phyloP scores from a whole-genome alignment of 2,888 invertebrate genomes.

The Neoitamus cyanurus region DNA sequence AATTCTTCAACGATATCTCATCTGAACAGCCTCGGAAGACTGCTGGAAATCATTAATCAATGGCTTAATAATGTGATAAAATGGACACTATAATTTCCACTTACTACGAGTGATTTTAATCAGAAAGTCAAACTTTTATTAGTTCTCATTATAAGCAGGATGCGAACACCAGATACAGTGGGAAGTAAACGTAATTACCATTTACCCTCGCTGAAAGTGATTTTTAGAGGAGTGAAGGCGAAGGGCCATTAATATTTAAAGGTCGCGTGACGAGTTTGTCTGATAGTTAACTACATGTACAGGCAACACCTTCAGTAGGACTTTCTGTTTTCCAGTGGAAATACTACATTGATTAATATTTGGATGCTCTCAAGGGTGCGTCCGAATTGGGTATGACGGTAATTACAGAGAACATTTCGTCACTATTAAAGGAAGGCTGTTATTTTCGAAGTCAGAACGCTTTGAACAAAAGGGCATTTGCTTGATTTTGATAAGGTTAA shows the following conservation, averaged over 20 bases:
- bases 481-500: not conserved
- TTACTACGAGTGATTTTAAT: not conserved
- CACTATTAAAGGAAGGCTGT: not conserved
- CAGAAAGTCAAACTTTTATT: not conserved
- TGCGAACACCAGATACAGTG: not conserved
- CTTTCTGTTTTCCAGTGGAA: not conserved
- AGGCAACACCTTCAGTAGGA: not conserved
- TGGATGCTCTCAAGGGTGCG: not conserved
- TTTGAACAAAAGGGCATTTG: not conserved
- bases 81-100: not conserved
- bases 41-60: not conserved
- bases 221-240: not conserved
- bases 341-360: not conserved
- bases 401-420: not conserved
- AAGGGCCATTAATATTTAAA: constrained; percentile 24
- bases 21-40: too few relatives aligned
- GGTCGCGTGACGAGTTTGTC: constrained; percentile 24
- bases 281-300: not conserved
- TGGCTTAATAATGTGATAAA: not conserved
- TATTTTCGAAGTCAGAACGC: not conserved
- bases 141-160: not conserved
- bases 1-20: too few relatives aligned
- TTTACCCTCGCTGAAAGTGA: not conserved
- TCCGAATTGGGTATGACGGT: not conserved
- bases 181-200: not conserved